Evolutionary conservation across 1,140 invertebrate species (phyloP).

Genomic region (Drosophila navojoa): DNA sequence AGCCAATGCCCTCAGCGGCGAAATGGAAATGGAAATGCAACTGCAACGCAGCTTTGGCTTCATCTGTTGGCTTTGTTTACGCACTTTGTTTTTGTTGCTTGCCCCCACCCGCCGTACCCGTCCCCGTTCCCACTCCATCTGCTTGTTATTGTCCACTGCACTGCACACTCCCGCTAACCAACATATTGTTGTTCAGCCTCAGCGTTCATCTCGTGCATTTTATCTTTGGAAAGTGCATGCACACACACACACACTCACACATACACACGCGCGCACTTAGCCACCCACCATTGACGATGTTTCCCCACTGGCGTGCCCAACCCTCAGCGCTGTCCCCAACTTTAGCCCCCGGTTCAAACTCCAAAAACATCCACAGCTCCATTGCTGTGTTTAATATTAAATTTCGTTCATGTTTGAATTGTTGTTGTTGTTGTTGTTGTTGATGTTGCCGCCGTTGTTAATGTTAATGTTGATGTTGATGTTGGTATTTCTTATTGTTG

Average conservation of each 20-base stretch:
- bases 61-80: constrained; percentile 29
- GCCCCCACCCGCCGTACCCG: not conserved
- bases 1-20: constrained; percentile 28
- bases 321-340: constrained; percentile 12
- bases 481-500: constrained; percentile 13
- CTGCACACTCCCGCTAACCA: not conserved
- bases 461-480: constrained; percentile 9
- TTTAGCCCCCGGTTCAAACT: not conserved
- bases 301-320: constrained; percentile 1
- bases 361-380: not conserved
- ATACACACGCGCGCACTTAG: not conserved
- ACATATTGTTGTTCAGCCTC: too few relatives aligned
- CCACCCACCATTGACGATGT: not conserved
- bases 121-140: not conserved
- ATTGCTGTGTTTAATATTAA: constrained; percentile 32
- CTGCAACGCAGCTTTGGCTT: constrained; percentile 25
- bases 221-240: constrained; percentile 22
- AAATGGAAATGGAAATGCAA: constrained; percentile 22
- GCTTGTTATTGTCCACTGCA: constrained; percentile 15
- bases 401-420: constrained; percentile 33
- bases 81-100: constrained; percentile 10
- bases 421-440: constrained; percentile 13
- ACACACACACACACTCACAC: constrained; percentile 17
- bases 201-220: constrained; percentile 12
- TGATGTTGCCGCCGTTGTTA: constrained; percentile 10